Conservation (phyloP, 2,113 vertebrate genomes). For the Istiophorus platypterus region DNA sequence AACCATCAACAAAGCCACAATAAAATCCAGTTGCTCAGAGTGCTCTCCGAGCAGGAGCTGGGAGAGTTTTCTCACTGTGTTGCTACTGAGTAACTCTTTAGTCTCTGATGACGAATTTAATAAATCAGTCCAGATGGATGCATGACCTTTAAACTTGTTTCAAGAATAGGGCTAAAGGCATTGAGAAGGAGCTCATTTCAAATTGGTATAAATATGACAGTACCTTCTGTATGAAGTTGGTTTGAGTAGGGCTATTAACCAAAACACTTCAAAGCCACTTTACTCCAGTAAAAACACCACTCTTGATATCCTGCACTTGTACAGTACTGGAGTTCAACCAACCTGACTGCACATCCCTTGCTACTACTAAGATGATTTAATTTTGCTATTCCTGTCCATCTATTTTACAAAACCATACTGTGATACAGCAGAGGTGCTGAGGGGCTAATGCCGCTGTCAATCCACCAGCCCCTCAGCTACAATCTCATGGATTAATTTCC, state of each 20-base stretch:
- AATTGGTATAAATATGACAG: conserved; percentile 69
- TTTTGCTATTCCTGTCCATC: conserved; percentile 78
- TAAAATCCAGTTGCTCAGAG: conserved; percentile 25
- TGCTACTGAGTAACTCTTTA: conserved; percentile 39
- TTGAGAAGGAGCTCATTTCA: conserved; percentile 62
- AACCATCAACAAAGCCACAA: conserved; percentile 50
- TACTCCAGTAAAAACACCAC: conserved; percentile 67
- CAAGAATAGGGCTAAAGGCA: conserved; percentile 60
- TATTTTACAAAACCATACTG: conserved; percentile 53
- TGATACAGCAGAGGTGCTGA: conserved; percentile 61
- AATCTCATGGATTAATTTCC: conserved; percentile 77
- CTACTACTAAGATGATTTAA: conserved; percentile 77
- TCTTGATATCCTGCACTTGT: conserved; percentile 56
- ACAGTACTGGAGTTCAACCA: conserved; percentile 60
- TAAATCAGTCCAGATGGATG: conserved; percentile 53
- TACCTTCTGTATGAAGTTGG: conserved; percentile 61
- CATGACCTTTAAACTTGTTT: conserved; percentile 54
- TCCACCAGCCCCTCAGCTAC: conserved; percentile 60
- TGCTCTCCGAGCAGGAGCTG: conserved; percentile 7
- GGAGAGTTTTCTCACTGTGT: conserved; percentile 37
- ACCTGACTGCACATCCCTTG: conserved; percentile 60
- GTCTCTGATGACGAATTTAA: conserved; percentile 36
- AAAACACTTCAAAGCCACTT: conserved; percentile 78
- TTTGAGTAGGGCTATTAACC: conserved; percentile 74
- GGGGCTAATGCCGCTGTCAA: conserved; percentile 74